Percentiles rank a stretch among this genome's conserved stretches.
Evolutionary conservation across 1,140 invertebrate genomes (phyloP).

Genomic region (Zaprionus nigranus): DNA sequence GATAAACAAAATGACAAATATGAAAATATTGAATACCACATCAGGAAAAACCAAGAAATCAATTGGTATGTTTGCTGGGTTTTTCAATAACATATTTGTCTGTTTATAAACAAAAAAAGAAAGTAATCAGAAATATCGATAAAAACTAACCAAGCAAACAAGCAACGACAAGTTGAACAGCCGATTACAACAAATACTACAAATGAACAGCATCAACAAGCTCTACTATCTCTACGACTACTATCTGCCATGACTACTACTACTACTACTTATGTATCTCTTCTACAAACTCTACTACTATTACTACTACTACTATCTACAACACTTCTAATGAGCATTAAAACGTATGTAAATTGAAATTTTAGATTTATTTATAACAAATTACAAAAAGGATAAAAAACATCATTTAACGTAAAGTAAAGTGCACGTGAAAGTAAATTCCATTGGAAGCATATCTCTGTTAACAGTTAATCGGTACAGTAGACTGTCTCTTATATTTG

Average conservation of each 20-base stretch:
- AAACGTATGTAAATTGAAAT: constrained; percentile 64
- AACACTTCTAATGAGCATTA: constrained; percentile 55
- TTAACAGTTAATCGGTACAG: too few species aligned
- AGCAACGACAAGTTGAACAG: neutral
- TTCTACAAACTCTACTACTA: constrained; percentile 36
- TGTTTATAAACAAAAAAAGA: neutral
- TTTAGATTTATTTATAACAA: constrained; percentile 30
- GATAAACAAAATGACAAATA: neutral
- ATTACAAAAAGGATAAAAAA: constrained; percentile 14
- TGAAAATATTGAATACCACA: neutral
- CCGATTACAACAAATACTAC: constrained; percentile 14
- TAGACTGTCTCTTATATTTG: too few species aligned
- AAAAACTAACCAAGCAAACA: constrained; percentile 17
- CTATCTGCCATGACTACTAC: constrained; percentile 32
- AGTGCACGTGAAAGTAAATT: constrained; percentile 13
- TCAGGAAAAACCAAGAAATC: neutral
- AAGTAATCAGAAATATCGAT: constrained; percentile 6
- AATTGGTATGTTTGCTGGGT: neutral
- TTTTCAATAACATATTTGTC: neutral
- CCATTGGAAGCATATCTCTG: neutral
- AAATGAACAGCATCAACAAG: constrained; percentile 26
- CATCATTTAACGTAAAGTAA: constrained; percentile 11
- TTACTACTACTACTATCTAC: constrained; percentile 48
- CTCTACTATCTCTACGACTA: constrained; percentile 37
- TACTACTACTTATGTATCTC: constrained; percentile 25